Evolutionary conservation across 2,888 invertebrate species (phyloP).

Genomic region (Tanytarsus gracilentus): DNA sequence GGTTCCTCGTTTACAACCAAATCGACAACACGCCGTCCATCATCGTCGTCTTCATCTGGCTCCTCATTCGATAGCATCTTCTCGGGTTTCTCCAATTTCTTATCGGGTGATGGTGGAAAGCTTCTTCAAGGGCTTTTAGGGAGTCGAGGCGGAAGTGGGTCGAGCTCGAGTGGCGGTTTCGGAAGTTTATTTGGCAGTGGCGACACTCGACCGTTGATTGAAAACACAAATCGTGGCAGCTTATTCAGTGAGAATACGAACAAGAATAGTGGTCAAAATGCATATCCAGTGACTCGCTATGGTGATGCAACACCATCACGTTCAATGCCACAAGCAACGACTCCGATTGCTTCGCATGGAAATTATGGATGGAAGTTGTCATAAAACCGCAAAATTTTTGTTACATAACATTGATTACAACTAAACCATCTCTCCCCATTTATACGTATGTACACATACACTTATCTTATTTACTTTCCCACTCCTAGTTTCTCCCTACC

Average conservation of each 20-base stretch:
- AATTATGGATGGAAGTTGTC: slow-evolving; percentile 20
- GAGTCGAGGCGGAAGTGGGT: slow-evolving; percentile 13
- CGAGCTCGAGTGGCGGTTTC: neutral
- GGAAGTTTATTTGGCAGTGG: slow-evolving; percentile 12
- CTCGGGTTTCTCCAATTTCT: neutral
- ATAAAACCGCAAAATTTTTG: too few species aligned
- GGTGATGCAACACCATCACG: slow-evolving; percentile 3
- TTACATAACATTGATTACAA: too few species aligned
- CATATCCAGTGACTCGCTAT: slow-evolving; percentile 19
- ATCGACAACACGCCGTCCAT: slow-evolving; percentile 20
- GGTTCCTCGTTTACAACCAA: neutral
- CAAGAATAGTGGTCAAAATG: neutral
- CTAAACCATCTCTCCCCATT: too few species aligned
- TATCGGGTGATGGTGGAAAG: slow-evolving; percentile 18
- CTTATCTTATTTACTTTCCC: too few species aligned
- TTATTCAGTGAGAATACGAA: slow-evolving; percentile 18
- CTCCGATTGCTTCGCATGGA: slow-evolving; percentile 7
- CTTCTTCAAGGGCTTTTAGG: neutral
- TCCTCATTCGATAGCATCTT: slow-evolving; percentile 12
- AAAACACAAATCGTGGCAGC: slow-evolving; percentile 12
- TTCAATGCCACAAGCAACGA: neutral
- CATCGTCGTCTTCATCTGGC: slow-evolving; percentile 11
- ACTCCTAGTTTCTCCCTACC: too few species aligned
- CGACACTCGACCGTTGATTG: slow-evolving; percentile 24
- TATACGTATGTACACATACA: too few species aligned